These are phyloP conservation scores for Illadopsis cleaveri DNA, from an alignment of 2,113 vertebrate genomes.

Conservation along the genomic window DNA sequence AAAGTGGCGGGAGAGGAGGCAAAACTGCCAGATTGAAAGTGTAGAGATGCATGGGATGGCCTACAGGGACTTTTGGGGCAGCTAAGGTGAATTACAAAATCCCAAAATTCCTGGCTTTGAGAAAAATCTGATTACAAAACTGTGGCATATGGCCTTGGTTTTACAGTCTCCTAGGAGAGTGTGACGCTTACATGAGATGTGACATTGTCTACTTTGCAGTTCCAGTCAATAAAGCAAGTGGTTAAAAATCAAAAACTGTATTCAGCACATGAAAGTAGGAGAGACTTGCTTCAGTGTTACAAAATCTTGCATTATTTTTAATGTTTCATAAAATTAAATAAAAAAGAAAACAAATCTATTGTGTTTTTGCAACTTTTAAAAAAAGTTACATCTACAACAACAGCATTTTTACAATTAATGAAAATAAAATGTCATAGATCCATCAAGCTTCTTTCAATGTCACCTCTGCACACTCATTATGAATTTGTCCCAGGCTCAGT, in stretches of 20 bases:
- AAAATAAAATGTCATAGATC: neutral
- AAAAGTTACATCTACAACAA: neutral
- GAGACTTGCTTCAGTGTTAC: neutral
- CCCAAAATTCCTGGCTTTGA: neutral
- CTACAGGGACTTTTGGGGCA: neutral
- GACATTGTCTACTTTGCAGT: too few relatives aligned
- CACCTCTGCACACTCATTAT: neutral
- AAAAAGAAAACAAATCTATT: neutral
- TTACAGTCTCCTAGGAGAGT: neutral
- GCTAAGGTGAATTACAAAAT: slow-evolving; percentile 45
- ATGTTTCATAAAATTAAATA: neutral
- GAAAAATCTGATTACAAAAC: neutral
- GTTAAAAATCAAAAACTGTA: neutral
- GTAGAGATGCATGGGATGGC: neutral
- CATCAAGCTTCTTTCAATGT: neutral
- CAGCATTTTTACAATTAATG: neutral
- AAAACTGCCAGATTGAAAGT: neutral
- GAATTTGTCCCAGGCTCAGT: neutral
- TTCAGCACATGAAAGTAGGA: neutral
- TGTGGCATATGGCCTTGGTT: neutral
- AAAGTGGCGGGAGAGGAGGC: neutral
- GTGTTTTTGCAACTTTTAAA: neutral
- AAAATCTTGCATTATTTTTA: neutral
- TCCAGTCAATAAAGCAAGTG: neutral
- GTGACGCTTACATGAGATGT: neutral